phyloP scores from a whole-genome alignment of 35 echinoderm and acorn worm species.

The Anneissia japonica region DNA sequence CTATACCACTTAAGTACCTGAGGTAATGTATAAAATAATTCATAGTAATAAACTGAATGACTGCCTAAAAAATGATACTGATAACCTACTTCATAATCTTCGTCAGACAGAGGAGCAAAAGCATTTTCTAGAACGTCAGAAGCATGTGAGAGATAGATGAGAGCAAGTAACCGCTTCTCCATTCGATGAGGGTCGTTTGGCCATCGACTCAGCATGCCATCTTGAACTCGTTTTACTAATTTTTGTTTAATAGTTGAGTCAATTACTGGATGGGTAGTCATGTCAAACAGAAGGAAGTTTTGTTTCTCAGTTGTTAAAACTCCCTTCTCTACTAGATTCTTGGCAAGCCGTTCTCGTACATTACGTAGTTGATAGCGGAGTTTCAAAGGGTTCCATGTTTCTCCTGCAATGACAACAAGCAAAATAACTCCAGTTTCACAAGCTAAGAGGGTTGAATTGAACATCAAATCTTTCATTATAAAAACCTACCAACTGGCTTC shows the following conservation, averaged over 20 bases:
- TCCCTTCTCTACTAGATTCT: conserved; percentile 97
- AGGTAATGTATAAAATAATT: no score
- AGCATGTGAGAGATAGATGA: conserved; percentile 92
- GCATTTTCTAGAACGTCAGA: conserved; percentile 99
- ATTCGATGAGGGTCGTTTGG: conserved; percentile 85
- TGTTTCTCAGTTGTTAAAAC: conserved; percentile 96
- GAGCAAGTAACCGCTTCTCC: conserved; percentile 74
- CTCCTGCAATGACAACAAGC: conserved; percentile 37
- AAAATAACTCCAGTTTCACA: no score
- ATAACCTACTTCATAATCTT: conserved; percentile 88
- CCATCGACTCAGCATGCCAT: conserved; percentile 87
- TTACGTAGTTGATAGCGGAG: conserved; percentile 91
- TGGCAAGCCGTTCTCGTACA: conserved; percentile 88
- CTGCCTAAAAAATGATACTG: neutral
- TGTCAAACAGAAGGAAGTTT: conserved; percentile 98
- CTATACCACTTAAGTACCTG: no score
- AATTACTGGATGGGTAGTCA: conserved; percentile 88
- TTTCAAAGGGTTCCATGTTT: conserved; percentile 99
- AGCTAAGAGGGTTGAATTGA: no score
- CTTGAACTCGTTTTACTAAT: conserved; percentile 83
- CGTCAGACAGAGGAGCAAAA: conserved; percentile 95
- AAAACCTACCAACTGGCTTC: no score
- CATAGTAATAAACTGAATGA: no score
- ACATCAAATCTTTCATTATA: no score
- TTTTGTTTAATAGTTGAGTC: conserved; percentile 78